Conservation (phyloP, 2,888 invertebrate species). For the Chrysolina oricalcia region DNA sequence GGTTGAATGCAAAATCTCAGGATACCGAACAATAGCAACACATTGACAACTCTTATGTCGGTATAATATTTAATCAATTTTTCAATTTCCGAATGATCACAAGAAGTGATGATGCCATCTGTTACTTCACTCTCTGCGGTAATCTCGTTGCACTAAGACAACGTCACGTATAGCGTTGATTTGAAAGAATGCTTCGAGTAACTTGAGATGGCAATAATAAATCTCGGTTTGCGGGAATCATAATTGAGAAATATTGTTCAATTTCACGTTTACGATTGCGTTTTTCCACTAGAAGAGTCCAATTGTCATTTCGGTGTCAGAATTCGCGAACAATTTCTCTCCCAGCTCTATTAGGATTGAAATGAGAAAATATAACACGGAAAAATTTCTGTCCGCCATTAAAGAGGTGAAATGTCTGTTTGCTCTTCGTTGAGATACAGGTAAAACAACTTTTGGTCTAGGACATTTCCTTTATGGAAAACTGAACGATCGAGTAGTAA, state of each 20-base stretch:
- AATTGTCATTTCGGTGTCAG: neutral
- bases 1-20: no score
- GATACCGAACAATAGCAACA: no score
- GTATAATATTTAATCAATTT: no score
- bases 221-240: constrained; percentile 39
- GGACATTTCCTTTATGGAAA: no score
- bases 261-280: constrained; percentile 27
- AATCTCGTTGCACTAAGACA: constrained; percentile 1
- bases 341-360: constrained; percentile 7
- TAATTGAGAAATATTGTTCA: constrained; percentile 46
- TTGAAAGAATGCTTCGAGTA: constrained; percentile 25
- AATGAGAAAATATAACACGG: neutral
- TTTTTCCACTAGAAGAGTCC: constrained; percentile 5
- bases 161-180: constrained; percentile 20
- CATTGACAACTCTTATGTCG: no score
- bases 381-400: neutral
- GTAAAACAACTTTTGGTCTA: no score
- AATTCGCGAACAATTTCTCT: neutral
- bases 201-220: constrained; percentile 36
- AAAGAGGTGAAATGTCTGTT: neutral
- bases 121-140: neutral
- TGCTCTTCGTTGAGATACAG: neutral
- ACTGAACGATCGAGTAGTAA: no score
- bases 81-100: no score
- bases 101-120: neutral